Evolutionary conservation across 2,888 invertebrate species (phyloP), one percentile per base, ranked within the genome.

Genomic region (Parapristionchus giblindavisi): DNA sequence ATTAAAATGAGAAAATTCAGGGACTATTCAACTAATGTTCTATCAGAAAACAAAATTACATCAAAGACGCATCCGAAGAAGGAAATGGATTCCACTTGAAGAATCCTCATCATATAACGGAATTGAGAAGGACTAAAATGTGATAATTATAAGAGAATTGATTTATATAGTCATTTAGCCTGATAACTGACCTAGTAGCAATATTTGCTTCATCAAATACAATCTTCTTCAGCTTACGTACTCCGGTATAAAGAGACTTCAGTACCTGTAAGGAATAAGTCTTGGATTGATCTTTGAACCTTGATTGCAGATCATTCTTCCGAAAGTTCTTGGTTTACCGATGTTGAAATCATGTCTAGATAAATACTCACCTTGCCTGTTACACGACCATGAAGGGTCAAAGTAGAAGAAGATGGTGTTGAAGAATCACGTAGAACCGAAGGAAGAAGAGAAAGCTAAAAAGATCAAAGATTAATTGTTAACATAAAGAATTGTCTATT

Each of bases 11-110:
- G n/a, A n/a, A n/a, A n/a, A n/a, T n/a, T n/a, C n/a, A n/a, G n/a
- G n/a, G n/a, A n/a, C n/a, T n/a, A n/a, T n/a, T n/a, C n/a, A n/a
- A n/a, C n/a, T n/a, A n/a, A n/a, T n/a, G n/a, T n/a, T n/a, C n/a
- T n/a, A n/a, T n/a, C n/a, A n/a, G n/a, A n/a, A n/a, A n/a, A n/a
- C n/a, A n/a, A n/a, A n/a, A n/a, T n/a, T n/a, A n/a, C n/a, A n/a
- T n/a, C n/a, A n/a, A n/a, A n/a, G n/a, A n/a, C 32, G 43, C 63
- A 65, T 14, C 63, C 63, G 24, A 65, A 24, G 14, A 65, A 65
- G 29, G 63, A 65, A 29, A 65, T 27, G 21, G 63, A 65, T 27
- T 43, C 29, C 29, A 65, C 63, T 40, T 48, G 36, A 3, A 65
- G 63, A 3, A 29, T 29, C 6, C 29, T 29, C 29, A 65, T 43